A percentile compares a stretch with the other conserved stretches of the same genome.
phyloP scores from a whole-genome alignment of 2,888 invertebrate genomes.

The Cephus nigrinus region DNA sequence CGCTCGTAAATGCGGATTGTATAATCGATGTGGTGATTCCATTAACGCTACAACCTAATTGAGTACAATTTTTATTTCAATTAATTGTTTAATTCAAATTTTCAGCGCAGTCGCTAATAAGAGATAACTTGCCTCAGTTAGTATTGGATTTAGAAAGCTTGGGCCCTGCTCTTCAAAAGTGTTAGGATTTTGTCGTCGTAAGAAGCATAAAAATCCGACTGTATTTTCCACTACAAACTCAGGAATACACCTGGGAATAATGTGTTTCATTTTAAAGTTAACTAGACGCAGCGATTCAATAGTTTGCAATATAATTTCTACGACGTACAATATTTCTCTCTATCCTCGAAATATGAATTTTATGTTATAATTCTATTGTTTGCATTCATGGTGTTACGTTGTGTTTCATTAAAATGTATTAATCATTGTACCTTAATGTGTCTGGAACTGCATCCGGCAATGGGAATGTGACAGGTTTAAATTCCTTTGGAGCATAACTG shows the following conservation, averaged over 20 bases:
- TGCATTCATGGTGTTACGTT: not conserved
- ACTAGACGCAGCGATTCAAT: not conserved
- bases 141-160: slow-evolving; percentile 74
- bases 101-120: not conserved
- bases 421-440: slow-evolving; percentile 71
- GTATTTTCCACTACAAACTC: slow-evolving; percentile 92
- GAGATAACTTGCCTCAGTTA: slow-evolving; percentile 70
- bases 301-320: not conserved
- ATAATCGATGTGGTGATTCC: slow-evolving; percentile 84
- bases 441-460: slow-evolving; percentile 74
- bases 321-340: not conserved
- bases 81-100: not conserved
- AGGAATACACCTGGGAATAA: slow-evolving; percentile 79
- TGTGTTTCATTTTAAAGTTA: not conserved
- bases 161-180: slow-evolving; percentile 76
- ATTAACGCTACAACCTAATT: slow-evolving; percentile 81
- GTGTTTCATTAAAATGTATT: not conserved
- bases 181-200: slow-evolving; percentile 74
- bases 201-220: slow-evolving; percentile 82
- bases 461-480: slow-evolving; percentile 73
- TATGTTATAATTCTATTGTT: not conserved
- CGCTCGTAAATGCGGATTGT: slow-evolving; percentile 94
- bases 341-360: not conserved
- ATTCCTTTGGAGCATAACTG: slow-evolving; percentile 73
- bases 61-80: not conserved